Evolutionary conservation across 2,797 vertebrate species (phyloP).

Genomic region (Channa striata): DNA sequence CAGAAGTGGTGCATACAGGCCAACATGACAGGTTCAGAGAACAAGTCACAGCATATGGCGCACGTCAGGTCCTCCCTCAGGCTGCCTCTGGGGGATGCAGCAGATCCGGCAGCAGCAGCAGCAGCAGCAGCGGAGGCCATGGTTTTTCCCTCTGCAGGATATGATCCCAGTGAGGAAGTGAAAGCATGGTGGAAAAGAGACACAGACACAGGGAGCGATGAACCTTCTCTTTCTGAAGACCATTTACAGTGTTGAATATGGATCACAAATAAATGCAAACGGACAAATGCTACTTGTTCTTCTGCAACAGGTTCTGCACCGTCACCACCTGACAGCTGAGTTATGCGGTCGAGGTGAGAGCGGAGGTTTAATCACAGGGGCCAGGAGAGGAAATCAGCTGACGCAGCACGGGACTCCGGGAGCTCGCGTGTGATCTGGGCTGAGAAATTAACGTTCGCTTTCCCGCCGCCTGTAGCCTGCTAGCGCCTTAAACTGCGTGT

Average conservation of each 20-base stretch:
- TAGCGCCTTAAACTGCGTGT: slow-evolving; percentile 2
- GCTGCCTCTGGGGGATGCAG: slow-evolving; percentile 63
- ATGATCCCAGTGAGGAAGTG: slow-evolving; percentile 30
- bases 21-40: slow-evolving; percentile 90
- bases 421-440: slow-evolving; percentile 11
- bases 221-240: not conserved
- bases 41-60: slow-evolving; percentile 90
- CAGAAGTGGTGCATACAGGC: slow-evolving; percentile 94
- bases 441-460: slow-evolving; percentile 16
- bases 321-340: not conserved
- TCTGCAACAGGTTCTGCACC: not conserved
- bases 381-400: slow-evolving; percentile 1
- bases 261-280: slow-evolving; percentile 5
- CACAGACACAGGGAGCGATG: not conserved
- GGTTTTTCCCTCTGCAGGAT: not conserved
- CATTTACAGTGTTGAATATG: not conserved
- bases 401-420: slow-evolving; percentile 30
- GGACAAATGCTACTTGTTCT: not conserved
- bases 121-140: slow-evolving; percentile 66
- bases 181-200: slow-evolving; percentile 28
- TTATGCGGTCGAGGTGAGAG: too few species aligned
- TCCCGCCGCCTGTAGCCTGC: slow-evolving; percentile 4
- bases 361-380: not conserved
- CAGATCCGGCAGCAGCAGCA: too few species aligned
- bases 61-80: slow-evolving; percentile 91